Conservation (phyloP, 1,140 invertebrate species). For the Potamilus streckersoni region DNA sequence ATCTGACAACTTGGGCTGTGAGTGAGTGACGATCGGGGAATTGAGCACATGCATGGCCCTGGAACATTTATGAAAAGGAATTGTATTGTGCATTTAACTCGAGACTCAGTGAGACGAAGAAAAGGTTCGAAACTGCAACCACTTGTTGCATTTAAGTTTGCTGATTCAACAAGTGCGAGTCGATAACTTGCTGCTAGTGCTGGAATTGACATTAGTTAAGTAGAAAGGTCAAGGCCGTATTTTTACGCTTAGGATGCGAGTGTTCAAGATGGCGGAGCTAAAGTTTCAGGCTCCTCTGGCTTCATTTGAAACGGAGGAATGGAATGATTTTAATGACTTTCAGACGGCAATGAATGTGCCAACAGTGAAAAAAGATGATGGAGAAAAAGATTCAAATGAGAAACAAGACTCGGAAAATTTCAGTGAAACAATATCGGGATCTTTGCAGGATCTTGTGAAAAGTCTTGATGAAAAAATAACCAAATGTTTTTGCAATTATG, state of each 20-base stretch:
- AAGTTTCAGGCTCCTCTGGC: conserved; percentile 96
- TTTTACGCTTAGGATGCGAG: conserved; percentile 46
- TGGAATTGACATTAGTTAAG: too few relatives aligned
- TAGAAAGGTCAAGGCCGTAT: conserved; percentile 41
- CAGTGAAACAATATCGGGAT: conserved; percentile 89
- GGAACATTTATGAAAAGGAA: too few relatives aligned
- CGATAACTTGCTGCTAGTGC: too few relatives aligned
- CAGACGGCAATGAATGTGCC: conserved; percentile 72
- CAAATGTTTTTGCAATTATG: conserved; percentile 97
- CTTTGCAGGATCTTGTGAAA: conserved; percentile 97
- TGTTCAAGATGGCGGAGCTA: conserved; percentile 86
- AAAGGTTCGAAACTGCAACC: too few relatives aligned
- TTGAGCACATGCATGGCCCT: too few relatives aligned
- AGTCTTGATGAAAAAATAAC: conserved; percentile 99
- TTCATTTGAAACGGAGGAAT: conserved; percentile 81
- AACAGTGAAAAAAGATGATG: conserved; percentile 72
- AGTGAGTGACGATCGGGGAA: too few relatives aligned
- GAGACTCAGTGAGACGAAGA: too few relatives aligned
- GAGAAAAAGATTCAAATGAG: conserved; percentile 54
- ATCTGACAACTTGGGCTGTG: too few relatives aligned
- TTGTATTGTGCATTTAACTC: too few relatives aligned
- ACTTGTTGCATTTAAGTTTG: too few relatives aligned
- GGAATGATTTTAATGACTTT: conserved; percentile 72
- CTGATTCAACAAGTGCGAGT: too few relatives aligned
- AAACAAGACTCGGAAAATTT: conserved; percentile 43